phyloP scores from a whole-genome alignment of 92 coral and sea anemone species.

The Diadumene lineata region DNA sequence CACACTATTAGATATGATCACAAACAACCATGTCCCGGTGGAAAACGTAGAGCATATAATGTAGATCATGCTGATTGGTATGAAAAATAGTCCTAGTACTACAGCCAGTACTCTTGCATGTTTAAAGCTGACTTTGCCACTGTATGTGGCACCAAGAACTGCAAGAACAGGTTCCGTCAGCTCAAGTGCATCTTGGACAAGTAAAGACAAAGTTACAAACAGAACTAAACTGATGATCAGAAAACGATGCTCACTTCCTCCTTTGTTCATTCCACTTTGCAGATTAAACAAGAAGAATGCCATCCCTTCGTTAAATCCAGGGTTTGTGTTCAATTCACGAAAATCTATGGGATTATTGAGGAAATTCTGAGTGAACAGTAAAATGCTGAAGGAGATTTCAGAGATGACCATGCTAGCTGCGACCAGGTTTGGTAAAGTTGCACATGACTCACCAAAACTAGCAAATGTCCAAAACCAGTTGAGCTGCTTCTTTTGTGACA shows the following conservation, averaged over 20 bases:
- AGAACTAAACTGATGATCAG: slow-evolving; percentile 68
- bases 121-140: slow-evolving; percentile 46
- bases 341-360: slow-evolving; percentile 43
- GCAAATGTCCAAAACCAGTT: slow-evolving; percentile 50
- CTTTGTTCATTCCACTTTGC: slow-evolving; percentile 66
- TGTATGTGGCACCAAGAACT: slow-evolving; percentile 80
- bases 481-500: slow-evolving; percentile 28
- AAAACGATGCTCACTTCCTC: slow-evolving; percentile 61
- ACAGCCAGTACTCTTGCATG: slow-evolving; percentile 69
- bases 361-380: slow-evolving; percentile 34
- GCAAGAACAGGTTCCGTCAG: slow-evolving; percentile 78
- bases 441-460: slow-evolving; percentile 77
- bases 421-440: slow-evolving; percentile 53
- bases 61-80: slow-evolving; percentile 66
- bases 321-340: slow-evolving; percentile 36
- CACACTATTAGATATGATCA: slow-evolving; percentile 80
- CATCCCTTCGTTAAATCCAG: slow-evolving; percentile 77
- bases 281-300: slow-evolving; percentile 71
- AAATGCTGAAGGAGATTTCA: slow-evolving; percentile 52
- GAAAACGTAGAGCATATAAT: slow-evolving; percentile 70
- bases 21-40: slow-evolving; percentile 86
- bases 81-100: slow-evolving; percentile 53
- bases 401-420: slow-evolving; percentile 80
- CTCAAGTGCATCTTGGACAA: slow-evolving; percentile 78
- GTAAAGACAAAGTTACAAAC: slow-evolving; percentile 79